These are phyloP conservation scores for Phalacrocorax brasilianus DNA, from an alignment of 2,113 vertebrate species.

Conservation along the genomic window DNA sequence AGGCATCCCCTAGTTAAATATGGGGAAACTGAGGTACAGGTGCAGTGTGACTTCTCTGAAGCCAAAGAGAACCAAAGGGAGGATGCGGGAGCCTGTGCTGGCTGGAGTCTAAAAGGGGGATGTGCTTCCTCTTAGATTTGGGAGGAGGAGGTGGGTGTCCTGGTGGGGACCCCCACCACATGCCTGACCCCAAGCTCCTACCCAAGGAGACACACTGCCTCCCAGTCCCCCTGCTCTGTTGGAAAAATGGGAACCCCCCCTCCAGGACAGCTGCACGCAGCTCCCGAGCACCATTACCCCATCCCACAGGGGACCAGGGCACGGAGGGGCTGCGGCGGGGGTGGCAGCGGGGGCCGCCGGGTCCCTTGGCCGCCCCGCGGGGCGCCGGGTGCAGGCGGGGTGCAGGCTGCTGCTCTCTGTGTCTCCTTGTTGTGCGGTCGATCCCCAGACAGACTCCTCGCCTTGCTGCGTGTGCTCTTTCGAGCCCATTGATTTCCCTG, in stretches of 20 bases:
- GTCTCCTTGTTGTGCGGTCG: slow-evolving; percentile 54
- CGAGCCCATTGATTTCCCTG: slow-evolving; percentile 70
- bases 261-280: fast-evolving
- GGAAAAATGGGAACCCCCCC: too few relatives aligned
- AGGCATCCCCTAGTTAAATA: too few relatives aligned
- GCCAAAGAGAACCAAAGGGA: background rate
- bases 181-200: background rate
- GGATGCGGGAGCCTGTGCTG: background rate
- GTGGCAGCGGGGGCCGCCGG: background rate
- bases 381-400: background rate
- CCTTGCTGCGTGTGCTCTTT: slow-evolving; percentile 66
- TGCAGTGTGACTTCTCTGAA: background rate
- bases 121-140: fast-evolving
- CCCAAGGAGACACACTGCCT: fast-evolving
- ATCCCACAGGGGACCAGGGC: fast-evolving
- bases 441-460: slow-evolving; percentile 68
- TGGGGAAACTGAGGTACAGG: background rate
- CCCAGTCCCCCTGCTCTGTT: background rate
- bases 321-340: background rate
- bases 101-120: background rate
- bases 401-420: slow-evolving; percentile 19
- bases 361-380: background rate
- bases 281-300: background rate
- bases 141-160: background rate
- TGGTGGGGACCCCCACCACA: background rate